Conservation (phyloP, 2,113 vertebrate genomes). For the Oriolus oriolus region DNA sequence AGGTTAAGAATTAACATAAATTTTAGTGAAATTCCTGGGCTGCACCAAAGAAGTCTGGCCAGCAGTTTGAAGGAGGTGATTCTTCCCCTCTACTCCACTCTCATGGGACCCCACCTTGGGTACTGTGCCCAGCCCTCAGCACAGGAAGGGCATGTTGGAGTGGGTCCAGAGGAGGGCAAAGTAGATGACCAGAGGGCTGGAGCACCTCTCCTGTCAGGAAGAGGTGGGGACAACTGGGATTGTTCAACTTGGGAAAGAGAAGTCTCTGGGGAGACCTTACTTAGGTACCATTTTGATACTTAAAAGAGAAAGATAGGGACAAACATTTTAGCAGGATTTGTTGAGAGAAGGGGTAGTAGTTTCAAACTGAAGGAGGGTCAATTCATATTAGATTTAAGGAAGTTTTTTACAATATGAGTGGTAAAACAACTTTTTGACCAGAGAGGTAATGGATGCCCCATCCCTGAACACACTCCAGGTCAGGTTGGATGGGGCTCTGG, state of each 20-base stretch:
- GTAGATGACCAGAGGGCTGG: not conserved
- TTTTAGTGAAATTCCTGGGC: not conserved
- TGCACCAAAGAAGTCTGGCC: not conserved
- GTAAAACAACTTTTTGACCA: not conserved
- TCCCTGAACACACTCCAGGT: too few species aligned
- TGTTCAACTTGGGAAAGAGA: not conserved
- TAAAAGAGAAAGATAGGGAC: not conserved
- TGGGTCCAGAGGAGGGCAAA: not conserved
- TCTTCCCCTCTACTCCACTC: not conserved
- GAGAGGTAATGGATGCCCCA: not conserved
- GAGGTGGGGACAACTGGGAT: not conserved
- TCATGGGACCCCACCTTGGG: not conserved
- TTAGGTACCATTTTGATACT: not conserved
- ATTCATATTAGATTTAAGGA: not conserved
- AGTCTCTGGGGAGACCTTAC: not conserved
- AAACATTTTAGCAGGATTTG: not conserved
- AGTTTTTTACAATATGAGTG: not conserved
- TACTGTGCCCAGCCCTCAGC: not conserved
- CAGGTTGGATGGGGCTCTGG: not conserved
- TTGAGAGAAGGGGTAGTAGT: not conserved
- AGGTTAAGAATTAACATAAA: not conserved
- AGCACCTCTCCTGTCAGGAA: not conserved
- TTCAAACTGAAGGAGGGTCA: not conserved
- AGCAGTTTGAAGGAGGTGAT: not conserved
- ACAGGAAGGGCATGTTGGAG: not conserved